Base-by-base conservation (phyloP, 2,113 vertebrate species). In the Alectura lathami region DNA sequence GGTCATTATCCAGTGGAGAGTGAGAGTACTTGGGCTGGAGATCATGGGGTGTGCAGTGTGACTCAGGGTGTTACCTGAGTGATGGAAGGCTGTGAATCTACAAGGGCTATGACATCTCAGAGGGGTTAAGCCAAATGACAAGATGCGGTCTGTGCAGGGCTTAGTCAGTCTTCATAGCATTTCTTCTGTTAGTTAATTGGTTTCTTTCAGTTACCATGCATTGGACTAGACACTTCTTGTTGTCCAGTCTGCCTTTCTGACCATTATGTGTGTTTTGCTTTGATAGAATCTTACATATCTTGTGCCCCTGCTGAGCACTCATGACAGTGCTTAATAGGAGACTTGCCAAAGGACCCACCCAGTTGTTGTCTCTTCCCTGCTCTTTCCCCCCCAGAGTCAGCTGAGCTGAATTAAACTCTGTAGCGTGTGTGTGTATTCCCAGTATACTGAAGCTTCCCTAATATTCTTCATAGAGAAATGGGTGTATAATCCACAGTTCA, bases 401-500 rank as follows among this genome's bases (percentile, higher is more conserved):
- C 53, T 76, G 69, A 86, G 26, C 51, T 72, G 45, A 79, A 38
- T 80, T 67, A 32, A 89, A 63, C 60, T 63, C 40, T 63, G 13
- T 13, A 29, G 60, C 11, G 15, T 40, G 15, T 60, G 23, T 27
- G 38, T 63, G 38, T 40, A 17, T 63, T 63, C 40, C 14, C 23
- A 38, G 27, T 60, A 15, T 57, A 23, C 53, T 68, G 66, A 76
- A 68, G 70, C 67, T 76, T 64, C 29, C 6, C 43, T 78, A 0
- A 0, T 57, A 22, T 62, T 83, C 27, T 53, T 73, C 29, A 21
- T 42, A 60, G 57, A 67, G 62, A 64, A 57, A 82, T 13, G 2
- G 32, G 23, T 66, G 21, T 63, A 69, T 91, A 85, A 87, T 76
- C 45, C 59, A 91, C 84, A 83, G 53, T 83, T 95, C 72, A 89